Evolutionary conservation across 1,140 invertebrate species (phyloP).

Genomic region (Heliconius hermathena): DNA sequence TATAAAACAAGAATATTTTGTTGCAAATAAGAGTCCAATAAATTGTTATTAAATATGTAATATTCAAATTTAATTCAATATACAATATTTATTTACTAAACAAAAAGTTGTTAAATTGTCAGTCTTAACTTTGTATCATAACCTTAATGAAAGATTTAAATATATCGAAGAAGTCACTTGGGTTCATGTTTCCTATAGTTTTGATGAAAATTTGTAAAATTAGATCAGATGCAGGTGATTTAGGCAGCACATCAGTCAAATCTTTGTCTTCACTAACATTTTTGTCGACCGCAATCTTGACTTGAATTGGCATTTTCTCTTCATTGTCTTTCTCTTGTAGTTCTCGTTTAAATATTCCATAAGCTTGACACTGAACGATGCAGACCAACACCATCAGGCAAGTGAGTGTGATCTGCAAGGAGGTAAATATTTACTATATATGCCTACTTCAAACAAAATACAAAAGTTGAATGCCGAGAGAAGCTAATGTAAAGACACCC

Average conservation of each 20-base stretch:
- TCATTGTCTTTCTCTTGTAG: neutral
- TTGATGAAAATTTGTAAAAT: neutral
- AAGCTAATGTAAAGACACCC: neutral
- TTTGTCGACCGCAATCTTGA: neutral
- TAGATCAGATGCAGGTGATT: neutral
- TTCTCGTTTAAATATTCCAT: neutral
- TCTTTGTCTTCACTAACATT: neutral
- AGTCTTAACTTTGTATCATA: neutral
- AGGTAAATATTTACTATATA: neutral
- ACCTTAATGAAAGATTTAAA: neutral
- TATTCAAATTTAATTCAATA: too few relatives aligned
- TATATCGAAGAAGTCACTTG: neutral
- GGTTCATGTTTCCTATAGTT: constrained; percentile 8
- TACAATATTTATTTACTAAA: too few relatives aligned
- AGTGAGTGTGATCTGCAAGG: constrained; percentile 17
- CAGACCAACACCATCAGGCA: constrained; percentile 11
- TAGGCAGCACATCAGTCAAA: neutral
- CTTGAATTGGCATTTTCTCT: neutral
- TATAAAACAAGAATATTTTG: too few relatives aligned
- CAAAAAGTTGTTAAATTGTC: neutral
- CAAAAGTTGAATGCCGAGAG: neutral
- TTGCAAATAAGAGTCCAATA: too few relatives aligned
- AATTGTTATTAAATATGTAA: too few relatives aligned
- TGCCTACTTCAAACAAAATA: too few relatives aligned
- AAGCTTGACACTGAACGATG: constrained; percentile 6